Percentiles rank a stretch among this genome's conserved stretches.
Evolutionary conservation across 2,113 vertebrate genomes (phyloP).

Genomic region (Strix aluco): DNA sequence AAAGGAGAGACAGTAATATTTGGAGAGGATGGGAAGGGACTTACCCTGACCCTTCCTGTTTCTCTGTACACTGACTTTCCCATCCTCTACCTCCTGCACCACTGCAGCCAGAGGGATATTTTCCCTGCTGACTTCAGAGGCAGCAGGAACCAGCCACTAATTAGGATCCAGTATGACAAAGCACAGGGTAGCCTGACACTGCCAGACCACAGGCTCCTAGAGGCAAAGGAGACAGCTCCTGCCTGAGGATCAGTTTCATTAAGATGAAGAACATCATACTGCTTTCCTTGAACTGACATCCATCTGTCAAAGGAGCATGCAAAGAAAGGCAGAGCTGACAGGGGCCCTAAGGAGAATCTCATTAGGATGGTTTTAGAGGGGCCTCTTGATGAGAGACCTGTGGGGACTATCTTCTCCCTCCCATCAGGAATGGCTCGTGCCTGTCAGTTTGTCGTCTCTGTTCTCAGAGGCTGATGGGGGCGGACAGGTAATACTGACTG

Average conservation of each 20-base stretch:
- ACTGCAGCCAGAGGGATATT: slow-evolving; percentile 20
- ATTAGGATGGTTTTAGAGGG: slow-evolving; percentile 56
- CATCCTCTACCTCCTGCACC: neutral
- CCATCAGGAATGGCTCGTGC: neutral
- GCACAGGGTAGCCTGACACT: slow-evolving; percentile 32
- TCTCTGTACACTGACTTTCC: neutral
- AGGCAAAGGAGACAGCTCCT: slow-evolving; percentile 35
- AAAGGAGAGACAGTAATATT: neutral
- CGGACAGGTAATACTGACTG: slow-evolving; percentile 6
- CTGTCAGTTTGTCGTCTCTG: neutral
- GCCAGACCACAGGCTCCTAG: slow-evolving; percentile 17
- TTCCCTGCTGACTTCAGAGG: slow-evolving; percentile 36
- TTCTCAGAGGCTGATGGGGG: slow-evolving; percentile 1
- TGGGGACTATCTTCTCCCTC: slow-evolving; percentile 8
- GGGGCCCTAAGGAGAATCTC: slow-evolving; percentile 52
- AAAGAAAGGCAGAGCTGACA: slow-evolving; percentile 64
- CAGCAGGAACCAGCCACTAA: slow-evolving; percentile 46
- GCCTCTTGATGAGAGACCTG: neutral
- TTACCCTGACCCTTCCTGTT: neutral
- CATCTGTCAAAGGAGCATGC: slow-evolving; percentile 56
- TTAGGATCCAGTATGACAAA: slow-evolving; percentile 61
- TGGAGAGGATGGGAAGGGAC: neutral
- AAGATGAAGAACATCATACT: slow-evolving; percentile 56
- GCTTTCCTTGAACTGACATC: slow-evolving; percentile 47
- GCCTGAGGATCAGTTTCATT: slow-evolving; percentile 56